A percentile compares a stretch with the other conserved stretches of the same genome.
phyloP scores from a whole-genome alignment of 2,113 vertebrate species.

The Microtus oregoni region DNA sequence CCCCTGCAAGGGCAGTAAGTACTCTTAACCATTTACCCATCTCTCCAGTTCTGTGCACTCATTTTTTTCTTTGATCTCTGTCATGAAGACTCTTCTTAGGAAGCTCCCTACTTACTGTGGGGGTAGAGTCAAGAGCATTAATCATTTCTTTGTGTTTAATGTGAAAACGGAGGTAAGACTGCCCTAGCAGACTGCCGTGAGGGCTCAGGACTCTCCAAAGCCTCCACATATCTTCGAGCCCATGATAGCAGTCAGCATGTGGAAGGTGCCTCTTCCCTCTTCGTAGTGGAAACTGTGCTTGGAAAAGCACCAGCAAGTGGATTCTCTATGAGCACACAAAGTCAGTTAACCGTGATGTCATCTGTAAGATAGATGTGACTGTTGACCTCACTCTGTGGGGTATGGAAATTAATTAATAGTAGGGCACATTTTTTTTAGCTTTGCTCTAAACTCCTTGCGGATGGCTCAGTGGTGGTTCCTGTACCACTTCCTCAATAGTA shows the following conservation, averaged over 20 bases:
- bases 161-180: constrained; percentile 13
- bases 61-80: not conserved
- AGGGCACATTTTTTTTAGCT: constrained; percentile 33
- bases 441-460: constrained; percentile 34
- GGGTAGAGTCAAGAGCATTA: not conserved
- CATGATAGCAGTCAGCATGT: not conserved
- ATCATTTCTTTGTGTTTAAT: constrained; percentile 41
- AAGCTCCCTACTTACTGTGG: not conserved
- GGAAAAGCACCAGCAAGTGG: constrained; percentile 49
- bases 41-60: not conserved
- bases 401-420: constrained; percentile 67
- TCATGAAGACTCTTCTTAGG: not conserved
- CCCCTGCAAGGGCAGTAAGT: not conserved
- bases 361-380: constrained; percentile 70
- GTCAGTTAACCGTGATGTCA: constrained; percentile 59
- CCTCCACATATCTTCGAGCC: not conserved
- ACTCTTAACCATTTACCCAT: not conserved
- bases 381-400: constrained; percentile 54
- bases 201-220: not conserved
- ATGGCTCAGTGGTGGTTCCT: not conserved
- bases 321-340: constrained; percentile 41
- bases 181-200: not conserved
- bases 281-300: constrained; percentile 49
- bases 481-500: constrained; percentile 43
- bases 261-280: not conserved